Conservation (phyloP, 2,113 vertebrate genomes). For the Pterophyllum scalare region DNA sequence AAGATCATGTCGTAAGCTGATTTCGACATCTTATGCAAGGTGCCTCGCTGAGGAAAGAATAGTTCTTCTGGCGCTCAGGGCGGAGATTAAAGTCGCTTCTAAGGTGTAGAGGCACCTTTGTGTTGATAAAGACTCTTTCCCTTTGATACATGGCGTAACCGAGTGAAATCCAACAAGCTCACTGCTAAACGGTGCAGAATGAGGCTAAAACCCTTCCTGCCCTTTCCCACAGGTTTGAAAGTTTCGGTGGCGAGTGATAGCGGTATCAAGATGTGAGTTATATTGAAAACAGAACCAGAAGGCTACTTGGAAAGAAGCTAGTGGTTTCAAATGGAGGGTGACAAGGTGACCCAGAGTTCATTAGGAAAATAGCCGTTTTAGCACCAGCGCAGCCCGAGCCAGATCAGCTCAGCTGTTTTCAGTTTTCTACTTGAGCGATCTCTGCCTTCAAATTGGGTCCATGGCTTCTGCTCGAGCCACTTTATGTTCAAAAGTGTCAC, state of each 20-base stretch:
- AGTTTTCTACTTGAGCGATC: constrained; percentile 16
- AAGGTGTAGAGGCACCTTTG: constrained; percentile 76
- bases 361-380: constrained; percentile 19
- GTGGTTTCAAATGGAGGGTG: constrained; percentile 61
- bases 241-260: constrained; percentile 47
- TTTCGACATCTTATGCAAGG: constrained; percentile 74
- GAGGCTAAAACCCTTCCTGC: constrained; percentile 31
- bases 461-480: constrained; percentile 9
- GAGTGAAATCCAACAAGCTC: constrained; percentile 71
- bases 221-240: constrained; percentile 56
- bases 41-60: constrained; percentile 60
- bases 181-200: constrained; percentile 49
- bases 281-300: constrained; percentile 33
- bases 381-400: background rate
- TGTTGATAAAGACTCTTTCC: constrained; percentile 59
- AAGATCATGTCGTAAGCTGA: constrained; percentile 75
- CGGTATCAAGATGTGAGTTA: constrained; percentile 32
- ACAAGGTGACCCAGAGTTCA: constrained; percentile 65
- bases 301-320: constrained; percentile 35
- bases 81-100: constrained; percentile 64
- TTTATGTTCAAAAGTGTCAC: constrained; percentile 2
- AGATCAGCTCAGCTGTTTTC: constrained; percentile 45
- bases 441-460: constrained; percentile 1
- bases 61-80: constrained; percentile 58
- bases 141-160: constrained; percentile 77